A percentile compares a stretch with the other conserved stretches of the same genome.
Conservation (phyloP, 2,888 invertebrate genomes). For the Pristionchus arcanus region DNA sequence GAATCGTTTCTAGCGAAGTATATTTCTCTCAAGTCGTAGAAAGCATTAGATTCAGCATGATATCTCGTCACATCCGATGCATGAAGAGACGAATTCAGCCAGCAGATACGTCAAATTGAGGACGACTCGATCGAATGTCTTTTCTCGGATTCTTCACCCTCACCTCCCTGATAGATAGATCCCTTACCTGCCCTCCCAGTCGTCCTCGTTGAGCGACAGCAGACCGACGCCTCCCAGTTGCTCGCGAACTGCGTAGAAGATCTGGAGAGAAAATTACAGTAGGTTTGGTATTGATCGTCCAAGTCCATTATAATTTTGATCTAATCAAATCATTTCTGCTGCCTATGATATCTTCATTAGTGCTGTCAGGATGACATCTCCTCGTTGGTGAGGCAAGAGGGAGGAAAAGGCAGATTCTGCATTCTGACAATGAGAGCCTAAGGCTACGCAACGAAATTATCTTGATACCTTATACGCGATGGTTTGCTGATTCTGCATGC, state of each 20-base stretch:
- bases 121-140: neutral
- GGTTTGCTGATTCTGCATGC: conserved; percentile 59
- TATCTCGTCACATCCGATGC: no score
- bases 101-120: no score
- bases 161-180: neutral
- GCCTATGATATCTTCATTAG: neutral
- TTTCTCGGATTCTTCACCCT: no score
- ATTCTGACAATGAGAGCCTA: neutral
- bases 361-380: neutral
- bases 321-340: no score
- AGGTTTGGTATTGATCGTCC: neutral
- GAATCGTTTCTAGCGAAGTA: no score
- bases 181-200: conserved; percentile 53
- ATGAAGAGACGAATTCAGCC: no score
- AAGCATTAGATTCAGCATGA: no score
- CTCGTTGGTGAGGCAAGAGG: neutral
- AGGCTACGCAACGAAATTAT: no score
- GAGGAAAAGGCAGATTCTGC: neutral
- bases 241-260: conserved; percentile 66
- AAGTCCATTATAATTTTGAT: no score
- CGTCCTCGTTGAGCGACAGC: conserved; percentile 66
- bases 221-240: conserved; percentile 66
- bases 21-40: no score
- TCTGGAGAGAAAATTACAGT: conserved; percentile 34
- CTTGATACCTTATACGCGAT: conserved; percentile 60